phyloP scores from a whole-genome alignment of 2,888 invertebrate species.

The Desoria tigrina region DNA sequence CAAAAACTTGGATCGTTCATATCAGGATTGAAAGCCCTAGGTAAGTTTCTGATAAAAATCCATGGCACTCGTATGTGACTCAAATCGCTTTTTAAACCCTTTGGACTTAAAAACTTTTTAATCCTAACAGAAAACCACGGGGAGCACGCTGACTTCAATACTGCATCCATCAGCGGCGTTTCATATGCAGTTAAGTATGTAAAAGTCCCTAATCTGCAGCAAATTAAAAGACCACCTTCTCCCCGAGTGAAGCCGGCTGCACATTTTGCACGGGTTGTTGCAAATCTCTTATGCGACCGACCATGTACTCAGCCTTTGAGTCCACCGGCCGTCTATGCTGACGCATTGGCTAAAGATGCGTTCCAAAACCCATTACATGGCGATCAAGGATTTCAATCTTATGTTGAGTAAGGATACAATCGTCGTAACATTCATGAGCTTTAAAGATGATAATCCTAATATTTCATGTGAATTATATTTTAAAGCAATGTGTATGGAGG shows the following conservation, averaged over 20 bases:
- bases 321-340: conserved; percentile 31
- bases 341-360: conserved; percentile 13
- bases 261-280: conserved; percentile 38
- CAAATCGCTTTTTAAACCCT: too few species aligned
- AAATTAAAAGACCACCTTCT: conserved; percentile 5
- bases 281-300: conserved; percentile 31
- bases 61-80: too few species aligned
- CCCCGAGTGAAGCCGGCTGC: conserved; percentile 38
- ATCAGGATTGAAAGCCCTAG: conserved; percentile 26
- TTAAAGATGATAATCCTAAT: neutral
- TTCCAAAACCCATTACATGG: conserved; percentile 27
- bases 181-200: neutral
- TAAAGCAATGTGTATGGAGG: conserved; percentile 26
- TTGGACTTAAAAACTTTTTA: too few species aligned
- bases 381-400: conserved; percentile 27
- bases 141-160: too few species aligned
- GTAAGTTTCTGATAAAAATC: neutral
- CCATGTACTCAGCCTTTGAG: conserved; percentile 30
- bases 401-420: conserved; percentile 30
- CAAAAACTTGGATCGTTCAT: conserved; percentile 34
- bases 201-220: neutral
- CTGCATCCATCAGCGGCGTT: too few species aligned
- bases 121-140: too few species aligned
- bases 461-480: too few species aligned
- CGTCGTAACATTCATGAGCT: neutral